Percentiles rank a stretch among this genome's conserved stretches.
These are phyloP conservation scores for Pardosa pseudoannulata DNA, from an alignment of 2,888 invertebrate genomes.

Conservation along the genomic window DNA sequence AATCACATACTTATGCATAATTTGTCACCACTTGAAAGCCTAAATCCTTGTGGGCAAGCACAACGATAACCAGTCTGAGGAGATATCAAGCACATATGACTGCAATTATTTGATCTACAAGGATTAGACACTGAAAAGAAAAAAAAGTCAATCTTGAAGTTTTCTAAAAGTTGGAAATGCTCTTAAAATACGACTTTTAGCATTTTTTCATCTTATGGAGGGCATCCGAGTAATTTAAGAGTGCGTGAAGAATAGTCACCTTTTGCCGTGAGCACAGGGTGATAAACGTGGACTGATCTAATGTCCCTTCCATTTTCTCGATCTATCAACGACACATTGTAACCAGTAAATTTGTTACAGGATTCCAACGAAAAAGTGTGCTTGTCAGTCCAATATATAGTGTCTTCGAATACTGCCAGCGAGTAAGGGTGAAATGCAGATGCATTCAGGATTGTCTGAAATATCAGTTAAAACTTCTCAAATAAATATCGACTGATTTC, in stretches of 20 bases:
- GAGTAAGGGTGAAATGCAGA: slow-evolving; percentile 88
- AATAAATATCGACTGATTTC: too few species aligned
- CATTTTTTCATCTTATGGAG: too few species aligned
- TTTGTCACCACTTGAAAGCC: slow-evolving; percentile 80
- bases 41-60: slow-evolving; percentile 87
- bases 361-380: slow-evolving; percentile 85
- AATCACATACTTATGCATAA: slow-evolving; percentile 81
- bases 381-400: slow-evolving; percentile 94
- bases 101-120: slow-evolving; percentile 83
- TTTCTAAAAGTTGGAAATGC: too few species aligned
- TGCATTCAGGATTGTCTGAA: slow-evolving; percentile 77
- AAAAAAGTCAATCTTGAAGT: too few species aligned
- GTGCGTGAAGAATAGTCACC: too few species aligned
- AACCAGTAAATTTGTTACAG: slow-evolving; percentile 87
- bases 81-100: slow-evolving; percentile 86
- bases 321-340: slow-evolving; percentile 80
- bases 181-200: too few species aligned
- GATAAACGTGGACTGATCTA: slow-evolving; percentile 86
- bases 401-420: slow-evolving; percentile 90
- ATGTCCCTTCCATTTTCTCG: slow-evolving; percentile 80
- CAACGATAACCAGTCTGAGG: slow-evolving; percentile 82
- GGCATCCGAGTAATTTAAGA: too few species aligned
- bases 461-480: too few species aligned
- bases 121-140: slow-evolving; percentile 79
- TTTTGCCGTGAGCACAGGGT: slow-evolving; percentile 82